phyloP scores from a whole-genome alignment of 2,888 invertebrate species.

The Zele albiditarsus region DNA sequence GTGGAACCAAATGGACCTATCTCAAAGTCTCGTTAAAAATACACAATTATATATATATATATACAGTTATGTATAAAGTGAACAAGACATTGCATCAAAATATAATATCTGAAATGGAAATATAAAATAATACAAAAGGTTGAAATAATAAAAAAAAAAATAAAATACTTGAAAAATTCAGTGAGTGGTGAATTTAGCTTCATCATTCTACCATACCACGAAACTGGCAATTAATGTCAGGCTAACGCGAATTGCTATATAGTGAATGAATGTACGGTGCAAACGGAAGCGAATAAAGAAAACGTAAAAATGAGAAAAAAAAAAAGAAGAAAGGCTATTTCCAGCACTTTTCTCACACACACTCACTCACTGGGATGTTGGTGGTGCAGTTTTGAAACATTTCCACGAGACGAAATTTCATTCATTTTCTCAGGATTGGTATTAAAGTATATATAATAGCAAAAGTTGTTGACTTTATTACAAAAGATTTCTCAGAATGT shows the following conservation, averaged over 20 bases:
- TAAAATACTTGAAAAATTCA: neutral
- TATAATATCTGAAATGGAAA: neutral
- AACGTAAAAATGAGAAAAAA: neutral
- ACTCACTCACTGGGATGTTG: neutral
- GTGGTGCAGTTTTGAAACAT: conserved; percentile 7
- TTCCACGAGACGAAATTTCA: conserved; percentile 31
- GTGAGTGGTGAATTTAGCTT: neutral
- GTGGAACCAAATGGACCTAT: neutral
- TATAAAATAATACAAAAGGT: neutral
- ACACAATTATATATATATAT: neutral
- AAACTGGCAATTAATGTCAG: conserved; percentile 10
- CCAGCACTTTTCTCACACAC: neutral
- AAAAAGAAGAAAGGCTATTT: neutral
- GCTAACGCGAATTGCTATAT: conserved; percentile 3
- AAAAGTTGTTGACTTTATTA: conserved; percentile 38
- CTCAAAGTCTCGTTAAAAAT: neutral
- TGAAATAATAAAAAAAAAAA: too few species aligned
- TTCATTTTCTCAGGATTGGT: conserved; percentile 33
- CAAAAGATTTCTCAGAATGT: conserved; percentile 22
- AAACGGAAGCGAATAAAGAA: neutral
- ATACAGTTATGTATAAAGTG: neutral
- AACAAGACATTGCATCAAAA: neutral
- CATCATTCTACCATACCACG: neutral
- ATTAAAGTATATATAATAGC: conserved; percentile 36
- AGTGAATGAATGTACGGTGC: neutral